These are phyloP conservation scores for Drosophila birchii DNA, from an alignment of 2,888 invertebrate species.

Conservation along the genomic window DNA sequence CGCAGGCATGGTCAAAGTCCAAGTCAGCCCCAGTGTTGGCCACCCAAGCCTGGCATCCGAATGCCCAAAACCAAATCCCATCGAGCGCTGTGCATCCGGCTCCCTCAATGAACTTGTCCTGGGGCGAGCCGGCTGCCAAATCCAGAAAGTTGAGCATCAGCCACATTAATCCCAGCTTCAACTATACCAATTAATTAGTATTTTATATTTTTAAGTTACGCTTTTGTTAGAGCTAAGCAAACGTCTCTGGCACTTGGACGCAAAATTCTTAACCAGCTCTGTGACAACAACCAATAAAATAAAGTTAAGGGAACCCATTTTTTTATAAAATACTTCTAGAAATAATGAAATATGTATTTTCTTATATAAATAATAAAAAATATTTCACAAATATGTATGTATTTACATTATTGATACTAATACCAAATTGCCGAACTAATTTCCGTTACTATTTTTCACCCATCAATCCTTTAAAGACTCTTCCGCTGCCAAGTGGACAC, in stretches of 20 bases:
- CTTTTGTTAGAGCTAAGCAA: conserved; percentile 31
- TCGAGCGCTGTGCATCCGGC: conserved; percentile 30
- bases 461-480: conserved; percentile 13
- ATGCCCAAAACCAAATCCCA: conserved; percentile 16
- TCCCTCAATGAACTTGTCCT: conserved; percentile 66
- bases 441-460: background rate
- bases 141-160: conserved; percentile 56
- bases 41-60: conserved; percentile 35
- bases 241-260: conserved; percentile 50
- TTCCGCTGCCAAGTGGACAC: conserved; percentile 6
- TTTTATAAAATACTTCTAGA: background rate
- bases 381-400: background rate
- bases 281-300: conserved; percentile 47
- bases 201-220: background rate
- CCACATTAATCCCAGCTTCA: conserved; percentile 64
- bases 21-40: conserved; percentile 35
- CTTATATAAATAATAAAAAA: background rate
- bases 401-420: background rate
- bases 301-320: background rate
- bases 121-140: conserved; percentile 73
- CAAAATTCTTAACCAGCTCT: conserved; percentile 58
- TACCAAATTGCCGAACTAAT: no score
- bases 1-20: conserved; percentile 70
- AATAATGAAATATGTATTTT: background rate
- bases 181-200: conserved; percentile 51